A percentile compares a stretch with the other conserved stretches of the same genome.
Conservation (phyloP, 2,888 invertebrate species). For the Autographa gamma region DNA sequence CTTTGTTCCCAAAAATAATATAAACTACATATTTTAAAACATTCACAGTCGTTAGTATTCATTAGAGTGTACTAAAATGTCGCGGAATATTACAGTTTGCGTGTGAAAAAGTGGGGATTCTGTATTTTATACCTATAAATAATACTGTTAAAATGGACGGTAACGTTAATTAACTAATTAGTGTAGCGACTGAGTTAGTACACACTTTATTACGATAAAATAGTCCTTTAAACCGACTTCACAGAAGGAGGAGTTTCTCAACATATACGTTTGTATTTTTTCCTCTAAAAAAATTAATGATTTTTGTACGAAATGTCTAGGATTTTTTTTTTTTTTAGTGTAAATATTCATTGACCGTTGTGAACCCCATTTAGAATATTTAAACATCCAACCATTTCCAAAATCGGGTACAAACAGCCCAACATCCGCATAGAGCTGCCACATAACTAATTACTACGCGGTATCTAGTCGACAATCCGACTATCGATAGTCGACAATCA, state of each 20-base stretch:
- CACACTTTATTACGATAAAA: no score
- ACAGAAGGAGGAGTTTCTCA: no score
- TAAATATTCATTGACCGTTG: not conserved
- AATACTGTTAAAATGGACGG: not conserved
- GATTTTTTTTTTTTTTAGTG: no score
- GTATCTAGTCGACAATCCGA: conserved; percentile 7
- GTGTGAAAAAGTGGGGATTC: not conserved
- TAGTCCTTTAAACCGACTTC: no score
- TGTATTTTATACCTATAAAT: not conserved
- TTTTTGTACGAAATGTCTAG: no score
- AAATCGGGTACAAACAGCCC: not conserved
- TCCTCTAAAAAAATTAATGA: no score
- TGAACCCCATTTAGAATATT: not conserved
- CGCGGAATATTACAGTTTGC: not conserved
- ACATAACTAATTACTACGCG: conserved; percentile 22
- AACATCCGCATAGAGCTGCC: conserved; percentile 6
- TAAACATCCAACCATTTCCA: not conserved
- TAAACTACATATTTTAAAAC: not conserved
- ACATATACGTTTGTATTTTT: no score
- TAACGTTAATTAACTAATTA: not conserved
- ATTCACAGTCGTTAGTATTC: not conserved
- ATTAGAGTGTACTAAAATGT: conserved; percentile 3
- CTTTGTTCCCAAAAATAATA: no score
- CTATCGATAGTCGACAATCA: conserved; percentile 19
- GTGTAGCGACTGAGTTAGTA: no score